phyloP scores from a whole-genome alignment of 2,113 vertebrate species.

The Saimiri boliviensis region DNA sequence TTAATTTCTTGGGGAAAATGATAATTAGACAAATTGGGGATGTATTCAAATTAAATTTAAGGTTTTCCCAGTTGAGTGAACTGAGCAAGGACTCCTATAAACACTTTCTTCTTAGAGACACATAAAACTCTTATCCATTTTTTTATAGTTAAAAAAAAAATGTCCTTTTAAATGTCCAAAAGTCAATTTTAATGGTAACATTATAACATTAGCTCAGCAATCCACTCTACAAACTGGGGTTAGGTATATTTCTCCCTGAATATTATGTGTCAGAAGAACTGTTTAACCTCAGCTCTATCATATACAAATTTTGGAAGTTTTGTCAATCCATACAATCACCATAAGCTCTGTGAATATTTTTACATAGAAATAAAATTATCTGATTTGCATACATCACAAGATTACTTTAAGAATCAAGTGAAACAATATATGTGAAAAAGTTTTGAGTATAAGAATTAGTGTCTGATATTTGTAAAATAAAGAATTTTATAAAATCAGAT shows the following conservation, averaged over 20 bases:
- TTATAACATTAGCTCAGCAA: constrained; percentile 32
- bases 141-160: constrained; percentile 53
- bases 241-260: constrained; percentile 19
- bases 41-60: constrained; percentile 63
- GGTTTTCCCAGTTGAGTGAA: constrained; percentile 47
- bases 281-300: neutral
- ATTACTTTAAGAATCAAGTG: neutral
- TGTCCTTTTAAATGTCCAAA: constrained; percentile 46
- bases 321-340: neutral
- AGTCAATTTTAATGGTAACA: constrained; percentile 50
- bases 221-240: neutral
- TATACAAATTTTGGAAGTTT: neutral
- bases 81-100: neutral
- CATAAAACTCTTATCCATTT: constrained; percentile 27
- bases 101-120: constrained; percentile 23
- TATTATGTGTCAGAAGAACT: neutral
- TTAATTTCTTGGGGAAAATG: constrained; percentile 55
- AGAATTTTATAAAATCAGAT: neutral
- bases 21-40: constrained; percentile 47
- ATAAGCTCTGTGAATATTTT: neutral
- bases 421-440: neutral
- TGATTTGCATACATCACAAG: neutral
- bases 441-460: neutral
- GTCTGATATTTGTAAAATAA: neutral
- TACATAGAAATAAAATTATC: neutral